Base-by-base conservation (phyloP, 2,797 vertebrate species). In the Toxotes lorentzi region DNA sequence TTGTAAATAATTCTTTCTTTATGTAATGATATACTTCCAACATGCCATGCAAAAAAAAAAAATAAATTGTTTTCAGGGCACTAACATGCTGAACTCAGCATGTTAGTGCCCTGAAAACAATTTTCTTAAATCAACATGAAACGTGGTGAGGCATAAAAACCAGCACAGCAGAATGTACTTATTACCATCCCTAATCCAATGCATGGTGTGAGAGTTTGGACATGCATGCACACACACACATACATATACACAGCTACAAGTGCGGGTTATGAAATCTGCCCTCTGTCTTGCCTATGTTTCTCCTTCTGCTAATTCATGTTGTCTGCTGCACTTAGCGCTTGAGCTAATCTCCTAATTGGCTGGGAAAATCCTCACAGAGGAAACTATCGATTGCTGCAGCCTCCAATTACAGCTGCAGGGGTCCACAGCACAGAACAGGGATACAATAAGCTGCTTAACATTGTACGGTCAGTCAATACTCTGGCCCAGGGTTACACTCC, bases 291-390 rank as follows among this genome's bases (percentile, higher is more conserved):
- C 76, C 73, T 74, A 35, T 83, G 80, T 90, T 90, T 89, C 87
- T 83, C 83, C 78, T 50, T 69, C 83, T 76, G 79, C 81, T 89
- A 91, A 93, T 94, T 94, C 87, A 82, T 88, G 82, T 89, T 93
- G 92, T 92, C 90, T 92, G 86, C 61, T 84, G 88, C 89, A 91
- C 89, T 94, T 93, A 92, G 86, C 78, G 78, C 86, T 86, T 82
- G 70, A 92, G 85, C 91, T 94, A 94, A 94, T 95, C 94, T 89
- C 86, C 90, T 95, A 94, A 95, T 94, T 95, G 93, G 91, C 91
- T 92, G 91, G 86, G 92, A 93, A 95, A 95, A 95, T 94, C 92
- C 93, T 94, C 72, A 81, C 88, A 82, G 89, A 92, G 90, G 92
- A 94, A 90, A 84, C 89, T 82, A 95, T 95, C 74, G 94, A 96